Evolutionary conservation across 2,888 invertebrate genomes (phyloP), one percentile per base, ranked within the genome.

Genomic region (Lordiphosa fenestrarum): DNA sequence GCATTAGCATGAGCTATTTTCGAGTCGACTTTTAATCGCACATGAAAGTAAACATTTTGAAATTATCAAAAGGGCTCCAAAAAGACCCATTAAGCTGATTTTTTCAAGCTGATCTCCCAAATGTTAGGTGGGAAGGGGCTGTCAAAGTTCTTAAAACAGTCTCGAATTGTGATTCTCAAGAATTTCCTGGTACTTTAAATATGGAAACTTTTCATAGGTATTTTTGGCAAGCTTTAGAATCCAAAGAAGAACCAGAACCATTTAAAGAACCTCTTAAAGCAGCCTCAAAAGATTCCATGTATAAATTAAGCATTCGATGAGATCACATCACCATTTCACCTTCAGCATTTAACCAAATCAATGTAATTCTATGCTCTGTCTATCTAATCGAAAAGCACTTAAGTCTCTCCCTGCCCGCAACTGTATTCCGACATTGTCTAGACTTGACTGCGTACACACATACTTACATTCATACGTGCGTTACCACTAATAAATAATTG

Each of bases 401-500:
- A 44, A 44, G 30, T 44, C 15, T 25, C 15, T 7, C 30, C 3
- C 30, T 9, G 9, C 7, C 9, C 30, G 3, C 30, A 44, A 44
- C 44, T 44, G 44, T 44, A 44, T 44, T 44, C 44, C 44, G 30
- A 44, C 44, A 44, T 33, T 44, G 54, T 53, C 64, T 37, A 52
- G 53, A 46, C 69, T 73, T 53, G 66, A 47, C 58, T 53, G 53
- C 66, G 9, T 30, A 30, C 30, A 30, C 9, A 30, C 30, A 30
- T 30, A 30, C 30, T 30, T 30, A 30, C 30, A 30, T 30, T 30
- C 30, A 9, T 74, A 84, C 84, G 77, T 78, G 77, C 77, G 84
- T 84, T 78, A 84, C 77, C 77, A 83, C 77, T 73, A 80, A 77
- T 81, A 78, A 78, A 78, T 78, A 78, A 78, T 78, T 78, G 77